These are phyloP conservation scores for Takifugu bimaculatus DNA, from an alignment of 2,113 vertebrate species.

Conservation along the genomic window DNA sequence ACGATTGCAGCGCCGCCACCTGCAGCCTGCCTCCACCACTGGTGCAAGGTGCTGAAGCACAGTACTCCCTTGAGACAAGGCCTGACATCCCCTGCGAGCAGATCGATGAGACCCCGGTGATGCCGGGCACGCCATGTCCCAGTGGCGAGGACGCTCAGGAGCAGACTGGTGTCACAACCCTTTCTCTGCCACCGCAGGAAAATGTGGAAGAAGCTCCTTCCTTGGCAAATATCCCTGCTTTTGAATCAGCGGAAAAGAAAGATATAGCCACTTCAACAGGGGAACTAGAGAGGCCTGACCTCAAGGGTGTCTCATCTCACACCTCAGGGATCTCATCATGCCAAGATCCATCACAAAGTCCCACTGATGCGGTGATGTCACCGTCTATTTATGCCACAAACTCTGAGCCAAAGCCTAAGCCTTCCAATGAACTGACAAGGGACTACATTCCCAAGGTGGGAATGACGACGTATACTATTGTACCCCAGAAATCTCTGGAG, in stretches of 20 bases:
- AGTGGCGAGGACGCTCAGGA: slow-evolving; percentile 43
- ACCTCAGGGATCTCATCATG: slow-evolving; percentile 24
- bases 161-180: slow-evolving; percentile 42
- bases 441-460: slow-evolving; percentile 95
- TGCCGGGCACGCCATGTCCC: slow-evolving; percentile 12
- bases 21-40: slow-evolving; percentile 11
- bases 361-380: slow-evolving; percentile 48
- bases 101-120: slow-evolving; percentile 5
- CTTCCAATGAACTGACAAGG: slow-evolving; percentile 91
- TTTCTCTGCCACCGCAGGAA: background rate
- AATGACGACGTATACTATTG: slow-evolving; percentile 95
- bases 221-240: background rate
- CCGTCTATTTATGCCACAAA: slow-evolving; percentile 70
- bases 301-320: slow-evolving; percentile 7
- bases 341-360: slow-evolving; percentile 28
- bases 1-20: slow-evolving; percentile 4
- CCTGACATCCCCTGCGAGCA: slow-evolving; percentile 25
- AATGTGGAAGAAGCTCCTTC: slow-evolving; percentile 8
- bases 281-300: slow-evolving; percentile 33
- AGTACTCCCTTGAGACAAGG: slow-evolving; percentile 36
- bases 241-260: slow-evolving; percentile 31
- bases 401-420: slow-evolving; percentile 83
- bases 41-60: slow-evolving; percentile 39
- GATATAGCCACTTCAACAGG: slow-evolving; percentile 68
- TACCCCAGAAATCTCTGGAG: slow-evolving; percentile 87